Base-by-base conservation (phyloP, 2,888 invertebrate genomes). In the Nemoura dubitans region DNA sequence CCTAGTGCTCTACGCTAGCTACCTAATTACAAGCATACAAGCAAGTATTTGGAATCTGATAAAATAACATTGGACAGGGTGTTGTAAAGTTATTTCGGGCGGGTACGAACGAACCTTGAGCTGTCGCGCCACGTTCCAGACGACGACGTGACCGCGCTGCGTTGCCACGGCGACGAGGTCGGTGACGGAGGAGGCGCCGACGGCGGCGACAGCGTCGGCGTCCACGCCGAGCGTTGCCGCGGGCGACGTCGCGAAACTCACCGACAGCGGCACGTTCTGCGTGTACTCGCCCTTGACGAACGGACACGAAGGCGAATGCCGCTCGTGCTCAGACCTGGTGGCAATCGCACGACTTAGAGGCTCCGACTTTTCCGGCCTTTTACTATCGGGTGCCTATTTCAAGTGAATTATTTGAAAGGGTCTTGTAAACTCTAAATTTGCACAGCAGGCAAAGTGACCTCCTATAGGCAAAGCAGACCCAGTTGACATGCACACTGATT, bases 201-300 rank as follows among this genome's bases (percentile, higher is more conserved):
- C 92, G 89, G 94, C 93, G 89, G 94, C 91, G 89, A 94, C 92
- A 87, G 94, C 93, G 0, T 94, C 93, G 89, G 94, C 93, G 0
- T 94, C 93, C 89, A 94, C 94, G 10, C 36, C 36, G 88, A 92
- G 91, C 25, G 94, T 93, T 14, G 93, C 92, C 21, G 97, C 97
- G 83, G 97, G 96, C 88, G 95, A 95, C 80, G 97, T 97, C 16
- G 97, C 97, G 91, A 96, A 96, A 80, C 96, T 96, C 43, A 97
- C 95, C 85, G 97, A 96, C 86, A 98, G 93, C 2, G 98, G 98
- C 87, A 98, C 98, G 92, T 98, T 98, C 92, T 98, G 97, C 16
- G 98, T 98, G 90, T 97, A 98, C 92, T 98, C 98, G 59, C 98
- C 98, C 91, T 97, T 95, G 0, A 98, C 97, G 91, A 98, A 98